Percentiles rank a stretch among this genome's conserved stretches.
Evolutionary conservation across 2,113 vertebrate genomes (phyloP).

Genomic region (Otocyon megalotis): DNA sequence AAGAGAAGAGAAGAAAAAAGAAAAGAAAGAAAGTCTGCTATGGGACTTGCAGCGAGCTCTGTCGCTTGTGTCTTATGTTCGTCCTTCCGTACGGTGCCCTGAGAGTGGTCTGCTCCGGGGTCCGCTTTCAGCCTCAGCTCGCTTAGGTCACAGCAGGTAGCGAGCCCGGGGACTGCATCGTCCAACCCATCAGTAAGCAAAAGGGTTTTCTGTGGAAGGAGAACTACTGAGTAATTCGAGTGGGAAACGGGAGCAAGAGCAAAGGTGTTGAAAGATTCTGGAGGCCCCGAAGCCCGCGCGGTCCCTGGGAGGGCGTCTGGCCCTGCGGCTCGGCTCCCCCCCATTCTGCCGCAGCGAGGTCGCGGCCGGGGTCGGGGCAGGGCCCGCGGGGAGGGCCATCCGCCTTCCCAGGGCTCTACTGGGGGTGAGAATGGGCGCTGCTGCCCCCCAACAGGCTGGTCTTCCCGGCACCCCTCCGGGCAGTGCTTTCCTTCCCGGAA

Average conservation of each 20-base stretch:
- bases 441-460: not conserved
- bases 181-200: not conserved
- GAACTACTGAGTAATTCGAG: not conserved
- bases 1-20: not conserved
- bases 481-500: not conserved
- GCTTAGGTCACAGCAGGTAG: not conserved
- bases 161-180: not conserved
- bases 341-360: rapidly evolving
- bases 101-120: not conserved
- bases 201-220: not conserved
- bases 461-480: not conserved
- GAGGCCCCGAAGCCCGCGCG: too few species aligned
- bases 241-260: not conserved
- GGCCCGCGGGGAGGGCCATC: too few species aligned
- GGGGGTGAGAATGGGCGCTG: not conserved
- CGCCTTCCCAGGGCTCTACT: not conserved
- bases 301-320: not conserved
- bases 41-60: not conserved
- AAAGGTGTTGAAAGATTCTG: not conserved
- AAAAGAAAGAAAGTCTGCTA: not conserved
- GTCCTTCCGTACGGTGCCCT: not conserved
- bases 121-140: not conserved
- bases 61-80: not conserved
- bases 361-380: rapidly evolving
- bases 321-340: not conserved